phyloP scores from a whole-genome alignment of 2,797 vertebrate genomes.

The Aselliscus stoliczkanus region DNA sequence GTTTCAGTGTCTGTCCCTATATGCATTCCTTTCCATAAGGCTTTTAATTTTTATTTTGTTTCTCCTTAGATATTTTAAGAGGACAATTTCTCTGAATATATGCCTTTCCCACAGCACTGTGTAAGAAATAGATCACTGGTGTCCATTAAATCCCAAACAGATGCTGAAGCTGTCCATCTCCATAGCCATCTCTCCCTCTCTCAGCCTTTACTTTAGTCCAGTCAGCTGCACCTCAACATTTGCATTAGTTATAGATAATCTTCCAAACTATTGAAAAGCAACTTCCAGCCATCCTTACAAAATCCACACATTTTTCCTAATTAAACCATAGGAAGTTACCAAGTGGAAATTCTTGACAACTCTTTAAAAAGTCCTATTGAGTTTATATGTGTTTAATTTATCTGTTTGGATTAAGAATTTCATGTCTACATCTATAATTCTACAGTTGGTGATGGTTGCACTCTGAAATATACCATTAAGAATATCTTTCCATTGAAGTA shows the following conservation, averaged over 20 bases:
- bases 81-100: neutral
- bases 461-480: constrained; percentile 5
- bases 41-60: neutral
- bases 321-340: constrained; percentile 10
- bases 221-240: neutral
- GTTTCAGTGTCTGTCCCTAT: neutral
- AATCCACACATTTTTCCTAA: constrained; percentile 4
- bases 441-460: neutral
- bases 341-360: constrained; percentile 26
- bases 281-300: constrained; percentile 15
- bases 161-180: neutral
- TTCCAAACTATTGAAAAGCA: neutral
- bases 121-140: neutral
- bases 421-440: neutral
- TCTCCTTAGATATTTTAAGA: neutral
- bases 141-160: neutral
- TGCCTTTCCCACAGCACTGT: neutral
- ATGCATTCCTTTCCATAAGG: neutral
- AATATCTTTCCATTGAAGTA: constrained; percentile 28
- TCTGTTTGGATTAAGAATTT: neutral
- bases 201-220: neutral
- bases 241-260: neutral
- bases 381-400: neutral
- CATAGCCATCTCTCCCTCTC: neutral
- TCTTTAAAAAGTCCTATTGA: neutral